Percentiles rank a stretch among this genome's conserved stretches.
These are phyloP conservation scores for Solen grandis DNA, from an alignment of 1,140 invertebrate genomes.

Conservation along the genomic window DNA sequence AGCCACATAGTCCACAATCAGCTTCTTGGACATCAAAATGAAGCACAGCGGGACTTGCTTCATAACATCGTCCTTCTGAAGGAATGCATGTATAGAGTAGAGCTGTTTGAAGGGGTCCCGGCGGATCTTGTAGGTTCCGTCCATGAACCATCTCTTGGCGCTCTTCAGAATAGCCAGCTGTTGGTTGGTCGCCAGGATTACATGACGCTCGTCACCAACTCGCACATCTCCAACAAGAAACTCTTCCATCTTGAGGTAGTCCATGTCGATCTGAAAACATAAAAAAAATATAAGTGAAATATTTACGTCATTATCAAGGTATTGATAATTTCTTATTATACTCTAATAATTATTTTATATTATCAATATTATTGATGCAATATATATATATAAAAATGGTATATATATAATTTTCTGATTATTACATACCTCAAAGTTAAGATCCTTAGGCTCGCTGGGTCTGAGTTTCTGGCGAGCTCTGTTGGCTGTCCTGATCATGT, in stretches of 20 bases:
- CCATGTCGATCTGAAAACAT: constrained; percentile 22
- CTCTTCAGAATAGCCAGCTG: background rate
- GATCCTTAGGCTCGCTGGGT: too few relatives aligned
- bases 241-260: background rate
- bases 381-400: too few relatives aligned
- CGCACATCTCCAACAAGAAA: constrained; percentile 10
- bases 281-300: too few relatives aligned
- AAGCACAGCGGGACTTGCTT: constrained; percentile 44
- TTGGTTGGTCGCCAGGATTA: background rate
- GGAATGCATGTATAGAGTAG: constrained; percentile 34
- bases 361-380: too few relatives aligned
- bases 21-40: constrained; percentile 39
- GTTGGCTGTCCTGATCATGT: too few relatives aligned
- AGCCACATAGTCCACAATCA: too few relatives aligned
- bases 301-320: too few relatives aligned
- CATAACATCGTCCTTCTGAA: constrained; percentile 24
- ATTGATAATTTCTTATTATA: too few relatives aligned
- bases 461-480: too few relatives aligned
- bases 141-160: constrained; percentile 16
- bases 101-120: constrained; percentile 27
- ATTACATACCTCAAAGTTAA: too few relatives aligned
- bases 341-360: too few relatives aligned
- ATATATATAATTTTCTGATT: too few relatives aligned
- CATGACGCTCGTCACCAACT: constrained; percentile 1
- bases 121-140: constrained; percentile 47